These are phyloP conservation scores for Parascotia fuliginaria DNA, from an alignment of 2,888 invertebrate species.

Conservation along the genomic window DNA sequence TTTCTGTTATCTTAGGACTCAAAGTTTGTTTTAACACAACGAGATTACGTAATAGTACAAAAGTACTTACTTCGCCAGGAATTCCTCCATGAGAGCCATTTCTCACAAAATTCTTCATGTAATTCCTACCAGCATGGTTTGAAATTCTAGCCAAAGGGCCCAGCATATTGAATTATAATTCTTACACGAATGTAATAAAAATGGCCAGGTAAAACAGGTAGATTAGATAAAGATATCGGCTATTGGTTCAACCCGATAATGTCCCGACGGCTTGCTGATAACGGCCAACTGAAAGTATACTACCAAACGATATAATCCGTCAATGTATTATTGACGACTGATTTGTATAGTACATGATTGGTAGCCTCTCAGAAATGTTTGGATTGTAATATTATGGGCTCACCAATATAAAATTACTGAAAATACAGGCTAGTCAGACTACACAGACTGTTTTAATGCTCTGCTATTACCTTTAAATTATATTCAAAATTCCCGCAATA, in stretches of 20 bases:
- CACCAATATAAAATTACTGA: too few species aligned
- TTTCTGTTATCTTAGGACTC: too few species aligned
- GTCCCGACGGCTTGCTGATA: slow-evolving; percentile 31
- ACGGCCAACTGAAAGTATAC: slow-evolving; percentile 20
- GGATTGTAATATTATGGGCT: slow-evolving; percentile 14
- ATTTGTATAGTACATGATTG: neutral
- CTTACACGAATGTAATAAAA: slow-evolving; percentile 24
- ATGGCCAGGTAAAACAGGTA: slow-evolving; percentile 45
- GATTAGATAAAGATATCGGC: slow-evolving; percentile 69
- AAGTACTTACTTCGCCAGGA: slow-evolving; percentile 70
- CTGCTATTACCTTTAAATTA: too few species aligned
- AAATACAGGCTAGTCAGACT: too few species aligned
- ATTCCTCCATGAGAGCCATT: slow-evolving; percentile 75
- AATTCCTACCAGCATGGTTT: slow-evolving; percentile 65
- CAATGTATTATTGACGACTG: slow-evolving; percentile 17
- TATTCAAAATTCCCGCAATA: too few species aligned
- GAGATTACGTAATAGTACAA: slow-evolving; percentile 57
- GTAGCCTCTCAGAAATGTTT: slow-evolving; percentile 12
- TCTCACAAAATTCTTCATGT: slow-evolving; percentile 67
- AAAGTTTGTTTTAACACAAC: neutral
- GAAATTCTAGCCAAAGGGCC: slow-evolving; percentile 73
- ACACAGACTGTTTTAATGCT: too few species aligned
- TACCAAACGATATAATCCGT: slow-evolving; percentile 23
- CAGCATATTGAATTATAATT: slow-evolving; percentile 64
- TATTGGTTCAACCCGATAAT: slow-evolving; percentile 53